phyloP scores from a whole-genome alignment of 2,113 vertebrate genomes.

The Ochotona curzoniae region DNA sequence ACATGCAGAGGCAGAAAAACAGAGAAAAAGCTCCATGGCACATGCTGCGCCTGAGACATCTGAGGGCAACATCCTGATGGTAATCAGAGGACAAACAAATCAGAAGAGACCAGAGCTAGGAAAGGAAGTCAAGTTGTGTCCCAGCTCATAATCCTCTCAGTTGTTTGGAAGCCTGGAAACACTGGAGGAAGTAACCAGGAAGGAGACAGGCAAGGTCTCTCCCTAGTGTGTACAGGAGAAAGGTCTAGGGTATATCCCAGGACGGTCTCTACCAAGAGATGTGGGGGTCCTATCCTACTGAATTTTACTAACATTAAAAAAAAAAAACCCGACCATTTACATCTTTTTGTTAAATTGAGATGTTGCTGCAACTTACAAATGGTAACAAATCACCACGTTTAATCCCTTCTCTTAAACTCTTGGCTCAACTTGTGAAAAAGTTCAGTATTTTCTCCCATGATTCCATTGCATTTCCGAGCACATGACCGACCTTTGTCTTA shows the following conservation, averaged over 20 bases:
- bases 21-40: background rate
- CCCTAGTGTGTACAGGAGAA: background rate
- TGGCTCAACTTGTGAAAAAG: background rate
- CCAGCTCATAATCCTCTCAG: background rate
- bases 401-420: background rate
- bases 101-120: background rate
- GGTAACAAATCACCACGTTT: background rate
- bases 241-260: background rate
- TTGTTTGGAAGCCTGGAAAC: background rate
- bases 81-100: background rate
- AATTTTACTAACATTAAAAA: background rate
- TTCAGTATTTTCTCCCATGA: background rate
- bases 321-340: background rate
- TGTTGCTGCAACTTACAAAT: background rate
- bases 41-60: background rate
- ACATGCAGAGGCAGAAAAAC: background rate
- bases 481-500: constrained; percentile 69
- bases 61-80: background rate
- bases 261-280: background rate
- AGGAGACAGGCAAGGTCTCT: background rate
- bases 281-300: background rate
- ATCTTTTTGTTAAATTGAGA: background rate
- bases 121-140: background rate
- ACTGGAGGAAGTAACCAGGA: background rate
- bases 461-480: background rate